Evolutionary conservation across 1,140 invertebrate species (phyloP).

Genomic region (Tetramorium simillimum): DNA sequence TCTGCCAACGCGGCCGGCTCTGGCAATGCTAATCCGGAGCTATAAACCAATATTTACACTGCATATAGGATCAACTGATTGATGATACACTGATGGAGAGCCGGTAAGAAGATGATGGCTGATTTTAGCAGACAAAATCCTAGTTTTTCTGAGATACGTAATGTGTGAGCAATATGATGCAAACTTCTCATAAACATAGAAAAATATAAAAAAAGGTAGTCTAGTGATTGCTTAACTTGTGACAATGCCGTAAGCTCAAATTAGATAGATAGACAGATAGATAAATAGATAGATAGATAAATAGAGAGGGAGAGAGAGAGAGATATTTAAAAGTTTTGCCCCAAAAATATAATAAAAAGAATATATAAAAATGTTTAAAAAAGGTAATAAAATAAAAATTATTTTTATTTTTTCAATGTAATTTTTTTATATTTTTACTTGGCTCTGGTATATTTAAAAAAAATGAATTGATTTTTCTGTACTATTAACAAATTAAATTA

Average conservation of each 20-base stretch:
- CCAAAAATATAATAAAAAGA: neutral
- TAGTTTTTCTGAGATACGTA: neutral
- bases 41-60: constrained; percentile 34
- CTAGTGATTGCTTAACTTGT: neutral
- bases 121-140: neutral
- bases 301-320: too few species aligned
- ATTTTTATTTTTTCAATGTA: constrained; percentile 10
- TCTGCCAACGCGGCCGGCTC: neutral
- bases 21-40: constrained; percentile 15
- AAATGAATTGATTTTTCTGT: neutral
- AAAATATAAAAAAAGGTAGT: neutral
- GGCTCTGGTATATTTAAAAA: neutral
- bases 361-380: too few species aligned
- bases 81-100: constrained; percentile 18
- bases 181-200: constrained; percentile 1
- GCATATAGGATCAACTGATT: constrained; percentile 29
- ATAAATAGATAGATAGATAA: too few species aligned
- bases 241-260: neutral
- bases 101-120: neutral
- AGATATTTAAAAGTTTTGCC: neutral
- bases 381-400: neutral
- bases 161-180: neutral
- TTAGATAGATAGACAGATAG: neutral
- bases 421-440: neutral
- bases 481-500: neutral